Conservation (phyloP, 2,797 vertebrate genomes). For the Denticeps clupeoides region DNA sequence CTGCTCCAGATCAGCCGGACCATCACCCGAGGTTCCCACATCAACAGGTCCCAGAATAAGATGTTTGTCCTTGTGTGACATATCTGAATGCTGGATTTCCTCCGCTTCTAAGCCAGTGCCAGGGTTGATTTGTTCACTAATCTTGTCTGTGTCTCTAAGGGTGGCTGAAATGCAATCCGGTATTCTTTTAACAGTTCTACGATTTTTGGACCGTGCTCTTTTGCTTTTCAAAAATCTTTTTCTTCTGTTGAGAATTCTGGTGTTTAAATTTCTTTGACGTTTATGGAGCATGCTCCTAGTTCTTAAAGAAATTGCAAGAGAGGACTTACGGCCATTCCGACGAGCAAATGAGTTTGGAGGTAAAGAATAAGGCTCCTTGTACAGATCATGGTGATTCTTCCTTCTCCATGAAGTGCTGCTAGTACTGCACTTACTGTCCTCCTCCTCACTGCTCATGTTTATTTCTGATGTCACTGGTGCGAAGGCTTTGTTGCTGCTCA, state of each 20-base stretch:
- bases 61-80: slow-evolving; percentile 19
- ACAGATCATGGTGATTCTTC: too few relatives aligned
- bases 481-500: slow-evolving; percentile 3
- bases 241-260: slow-evolving; percentile 16
- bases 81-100: background rate
- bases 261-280: slow-evolving; percentile 10
- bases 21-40: too few relatives aligned
- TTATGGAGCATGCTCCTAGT: slow-evolving; percentile 29
- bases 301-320: slow-evolving; percentile 36
- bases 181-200: too few relatives aligned
- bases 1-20: too few relatives aligned
- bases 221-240: slow-evolving; percentile 13
- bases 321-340: slow-evolving; percentile 30
- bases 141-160: too few relatives aligned
- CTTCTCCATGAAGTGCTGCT: slow-evolving; percentile 11
- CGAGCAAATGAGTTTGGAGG: too few relatives aligned
- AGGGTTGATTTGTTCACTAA: too few relatives aligned
- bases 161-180: too few relatives aligned
- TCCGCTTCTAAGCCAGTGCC: too few relatives aligned
- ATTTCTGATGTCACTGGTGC: background rate
- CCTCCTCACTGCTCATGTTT: slow-evolving; percentile 9
- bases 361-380: too few relatives aligned
- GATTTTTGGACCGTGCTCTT: slow-evolving; percentile 18
- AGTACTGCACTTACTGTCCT: background rate
- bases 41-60: too few relatives aligned